Base-by-base conservation (phyloP, 2,888 invertebrate species). In the Petrolisthes manimaculis region DNA sequence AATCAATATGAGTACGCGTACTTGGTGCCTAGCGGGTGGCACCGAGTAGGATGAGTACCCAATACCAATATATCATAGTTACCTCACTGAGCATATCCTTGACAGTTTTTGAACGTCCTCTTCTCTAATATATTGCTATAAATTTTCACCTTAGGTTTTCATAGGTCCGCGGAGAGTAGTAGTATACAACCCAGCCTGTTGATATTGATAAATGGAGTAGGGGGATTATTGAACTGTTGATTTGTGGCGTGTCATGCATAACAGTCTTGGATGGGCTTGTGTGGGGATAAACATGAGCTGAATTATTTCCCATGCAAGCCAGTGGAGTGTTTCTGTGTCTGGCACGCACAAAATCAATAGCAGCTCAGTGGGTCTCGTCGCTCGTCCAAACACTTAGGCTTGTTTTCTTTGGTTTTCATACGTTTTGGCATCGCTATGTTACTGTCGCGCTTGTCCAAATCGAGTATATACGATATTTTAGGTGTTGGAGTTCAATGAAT, bases 341-440 rank as follows among this genome's bases (percentile, higher is more conserved):
- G 88, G 88, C 88, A 86, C 83, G 81, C 88, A 84, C 84, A 88
- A 88, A 88, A 88, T 88, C 88, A 88, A 88, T 88, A 88, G 88
- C 84, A 81, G 84, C 88, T 88, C 88, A 84, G 84, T 84, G 86
- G 86, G 84, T 84, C 88, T 88, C 81, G 69, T 88, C 80, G 88
- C 81, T 80, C 67, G 61, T 71, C 53, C 88, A 79, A 75, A 61
- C 79, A 84, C 81, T 53, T 78, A 78, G 37, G 37, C 51, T 56
- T 75, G 53, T 88, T 84, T 81, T 80, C 84, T 53, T 51, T 54
- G 55, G n/a, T 53, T 61, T 84, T 88, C 81, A 81, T 67, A 53
- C 51, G 21, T 3, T 81, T 80, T 80, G 21, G 54, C n/a, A n/a
- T 4, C 55, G 1, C 53, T 21, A n/a, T 18, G 12, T 18, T 54